phyloP scores from a whole-genome alignment of 2,113 vertebrate species.

The Pseudopodoces humilis region DNA sequence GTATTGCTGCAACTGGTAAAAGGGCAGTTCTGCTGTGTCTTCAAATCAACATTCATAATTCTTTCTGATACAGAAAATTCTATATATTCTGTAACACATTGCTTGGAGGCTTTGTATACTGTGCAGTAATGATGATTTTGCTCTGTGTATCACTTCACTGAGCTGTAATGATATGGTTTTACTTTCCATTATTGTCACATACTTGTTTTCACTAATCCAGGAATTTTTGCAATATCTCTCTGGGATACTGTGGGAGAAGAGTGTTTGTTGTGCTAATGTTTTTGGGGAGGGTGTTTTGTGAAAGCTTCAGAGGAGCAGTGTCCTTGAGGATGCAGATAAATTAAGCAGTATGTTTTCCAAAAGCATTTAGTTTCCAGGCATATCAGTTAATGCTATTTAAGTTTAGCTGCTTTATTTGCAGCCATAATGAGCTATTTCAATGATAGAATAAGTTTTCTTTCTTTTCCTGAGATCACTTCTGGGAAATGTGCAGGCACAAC shows the following conservation, averaged over 20 bases:
- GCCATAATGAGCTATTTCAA: neutral
- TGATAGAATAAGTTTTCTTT: neutral
- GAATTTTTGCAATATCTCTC: neutral
- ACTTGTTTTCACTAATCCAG: neutral
- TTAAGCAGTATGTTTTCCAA: neutral
- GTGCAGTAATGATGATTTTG: neutral
- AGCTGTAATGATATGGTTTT: neutral
- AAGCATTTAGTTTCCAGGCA: neutral
- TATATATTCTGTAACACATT: rapidly evolving
- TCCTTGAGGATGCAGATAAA: neutral
- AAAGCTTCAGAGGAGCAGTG: neutral
- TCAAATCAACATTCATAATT: neutral
- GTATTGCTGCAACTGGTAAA: neutral
- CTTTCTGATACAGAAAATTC: neutral
- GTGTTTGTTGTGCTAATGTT: neutral
- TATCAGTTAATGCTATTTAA: neutral
- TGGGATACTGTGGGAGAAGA: neutral
- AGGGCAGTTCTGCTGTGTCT: neutral
- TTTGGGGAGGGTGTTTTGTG: neutral
- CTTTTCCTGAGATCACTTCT: neutral
- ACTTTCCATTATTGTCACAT: neutral
- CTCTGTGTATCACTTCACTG: neutral
- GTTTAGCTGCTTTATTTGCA: neutral
- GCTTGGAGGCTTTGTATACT: neutral
- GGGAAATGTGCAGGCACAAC: neutral